Evolutionary conservation across 2,888 invertebrate species (phyloP).

Genomic region (Kryphioiulus occultus): DNA sequence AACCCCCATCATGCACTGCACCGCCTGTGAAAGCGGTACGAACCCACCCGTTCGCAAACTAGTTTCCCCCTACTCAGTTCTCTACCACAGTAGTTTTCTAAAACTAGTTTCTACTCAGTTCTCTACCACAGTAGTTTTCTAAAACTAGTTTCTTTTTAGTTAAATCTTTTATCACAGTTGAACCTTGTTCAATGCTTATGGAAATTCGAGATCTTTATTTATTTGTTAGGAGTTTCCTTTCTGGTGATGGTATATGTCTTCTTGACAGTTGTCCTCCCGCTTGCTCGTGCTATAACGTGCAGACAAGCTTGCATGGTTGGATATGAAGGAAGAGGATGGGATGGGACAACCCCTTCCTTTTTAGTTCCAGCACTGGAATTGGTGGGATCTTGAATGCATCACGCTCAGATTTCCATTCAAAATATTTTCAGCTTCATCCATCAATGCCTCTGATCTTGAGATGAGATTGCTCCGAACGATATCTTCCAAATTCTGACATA

Average conservation of each 20-base stretch:
- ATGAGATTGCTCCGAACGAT: background rate
- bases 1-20: too few relatives aligned
- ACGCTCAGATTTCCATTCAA: background rate
- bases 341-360: background rate
- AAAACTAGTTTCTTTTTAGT: too few relatives aligned
- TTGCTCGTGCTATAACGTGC: background rate
- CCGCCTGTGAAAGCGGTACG: too few relatives aligned
- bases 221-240: too few relatives aligned
- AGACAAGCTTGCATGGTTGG: background rate
- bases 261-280: constrained; percentile 1
- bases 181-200: too few relatives aligned
- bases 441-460: background rate
- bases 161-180: too few relatives aligned
- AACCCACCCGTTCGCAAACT: too few relatives aligned
- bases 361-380: background rate
- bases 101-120: too few relatives aligned
- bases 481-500: background rate
- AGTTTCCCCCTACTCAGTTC: too few relatives aligned
- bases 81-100: too few relatives aligned
- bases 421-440: constrained; percentile 8
- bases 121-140: too few relatives aligned
- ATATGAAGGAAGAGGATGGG: background rate
- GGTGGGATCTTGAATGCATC: background rate
- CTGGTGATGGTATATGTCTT: background rate
- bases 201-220: too few relatives aligned